A percentile compares a stretch with the other conserved stretches of the same genome.
Conservation (phyloP, 2,797 vertebrate species). For the Scomberomorus guttatus region DNA sequence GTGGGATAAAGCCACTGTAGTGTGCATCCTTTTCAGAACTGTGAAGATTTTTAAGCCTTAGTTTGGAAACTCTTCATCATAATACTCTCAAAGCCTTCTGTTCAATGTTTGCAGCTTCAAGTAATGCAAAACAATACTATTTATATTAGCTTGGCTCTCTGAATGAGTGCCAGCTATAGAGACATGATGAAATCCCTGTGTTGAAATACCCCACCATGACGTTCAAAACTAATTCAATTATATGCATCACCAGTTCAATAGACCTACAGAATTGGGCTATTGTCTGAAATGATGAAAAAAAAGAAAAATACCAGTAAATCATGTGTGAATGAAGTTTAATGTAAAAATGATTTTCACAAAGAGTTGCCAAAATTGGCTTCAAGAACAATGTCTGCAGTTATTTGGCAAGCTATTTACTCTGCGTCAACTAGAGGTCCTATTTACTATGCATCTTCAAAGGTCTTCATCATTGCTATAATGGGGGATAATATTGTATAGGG, state of each 20-base stretch:
- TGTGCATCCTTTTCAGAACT: conserved; percentile 14
- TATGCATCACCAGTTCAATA: conserved; percentile 80
- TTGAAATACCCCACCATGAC: conserved; percentile 75
- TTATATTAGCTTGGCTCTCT: conserved; percentile 61
- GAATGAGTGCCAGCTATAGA: conserved; percentile 61
- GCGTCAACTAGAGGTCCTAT: conserved; percentile 41
- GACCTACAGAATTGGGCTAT: conserved; percentile 79
- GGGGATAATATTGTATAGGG: conserved; percentile 13
- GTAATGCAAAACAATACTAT: conserved; percentile 67
- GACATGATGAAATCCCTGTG: conserved; percentile 71
- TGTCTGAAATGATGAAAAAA: conserved; percentile 74
- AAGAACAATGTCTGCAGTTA: conserved; percentile 59
- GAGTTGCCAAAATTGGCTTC: conserved; percentile 59
- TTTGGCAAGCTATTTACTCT: conserved; percentile 58
- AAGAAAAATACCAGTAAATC: conserved; percentile 73
- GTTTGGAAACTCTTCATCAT: conserved; percentile 35
- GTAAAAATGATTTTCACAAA: conserved; percentile 63
- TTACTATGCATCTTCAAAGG: conserved; percentile 47
- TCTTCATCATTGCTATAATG: conserved; percentile 7
- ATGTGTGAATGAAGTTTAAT: conserved; percentile 72
- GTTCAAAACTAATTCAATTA: conserved; percentile 83
- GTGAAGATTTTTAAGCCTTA: conserved; percentile 33
- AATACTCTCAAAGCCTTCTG: conserved; percentile 44
- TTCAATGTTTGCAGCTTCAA: conserved; percentile 54
- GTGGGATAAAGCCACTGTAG: not conserved